Evolutionary conservation across 2,113 vertebrate genomes (phyloP), one percentile per base, ranked within the genome.

Genomic region (Leucosticte australis): DNA sequence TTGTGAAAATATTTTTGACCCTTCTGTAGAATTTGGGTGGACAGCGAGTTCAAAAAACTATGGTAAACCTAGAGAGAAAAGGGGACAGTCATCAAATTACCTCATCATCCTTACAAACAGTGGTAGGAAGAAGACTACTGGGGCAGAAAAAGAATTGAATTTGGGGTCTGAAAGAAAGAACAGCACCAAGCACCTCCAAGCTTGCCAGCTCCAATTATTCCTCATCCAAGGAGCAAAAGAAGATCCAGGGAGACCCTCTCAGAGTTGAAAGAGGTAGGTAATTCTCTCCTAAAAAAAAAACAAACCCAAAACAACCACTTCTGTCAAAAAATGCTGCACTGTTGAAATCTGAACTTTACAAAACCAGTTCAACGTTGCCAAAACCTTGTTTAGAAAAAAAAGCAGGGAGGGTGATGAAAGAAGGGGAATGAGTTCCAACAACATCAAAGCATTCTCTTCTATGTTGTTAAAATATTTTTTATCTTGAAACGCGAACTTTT

Each of bases 391-490:
- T 88, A 75, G 77, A 37, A 50, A 87, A 90, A 92, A 82, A 89
- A 62, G 9, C 2, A 18, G 16, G 19, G 78, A 86, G 56, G 11
- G 64, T 87, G 92, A 93, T 95, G 94, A 97, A 95, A 96, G 94
- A 95, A 88, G 35, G 39, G 41, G 42, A 87, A 94, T 94, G 78
- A 2, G 12, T 85, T 97, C 90, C 93, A 95, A 91, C 39, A 91
- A 92, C 94, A 90, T 96, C 89, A 95, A 96, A 96, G 95, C 83
- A 92, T 92, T 95, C 92, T 94, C 88, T 77, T 87, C 75, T 77
- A 70, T 88, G 82, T 88, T 87, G 90, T 74, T 95, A 90, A 93
- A 96, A 84, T 77, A 92, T 79, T 92, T 94, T 91, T 91, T 62
- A 85, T 94, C 94, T 95, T 82, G 59, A 95, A 96, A 95, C 31